Conservation (phyloP, 1,140 invertebrate species). For the Apis laboriosa region DNA sequence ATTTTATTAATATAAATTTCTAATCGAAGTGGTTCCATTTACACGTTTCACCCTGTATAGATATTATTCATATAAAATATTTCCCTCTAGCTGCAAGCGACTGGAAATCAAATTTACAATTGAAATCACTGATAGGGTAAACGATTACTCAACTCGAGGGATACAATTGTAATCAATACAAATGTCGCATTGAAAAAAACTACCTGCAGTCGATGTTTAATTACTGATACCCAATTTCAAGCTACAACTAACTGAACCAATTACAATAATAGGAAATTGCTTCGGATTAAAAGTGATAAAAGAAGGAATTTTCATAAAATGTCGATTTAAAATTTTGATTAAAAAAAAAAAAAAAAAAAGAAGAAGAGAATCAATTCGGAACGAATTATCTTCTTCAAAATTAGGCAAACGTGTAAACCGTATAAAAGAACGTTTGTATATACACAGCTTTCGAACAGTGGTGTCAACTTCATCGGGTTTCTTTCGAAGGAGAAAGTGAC, state of each 20-base stretch:
- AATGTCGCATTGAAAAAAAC: not conserved
- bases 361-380: no score
- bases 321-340: no score
- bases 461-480: not conserved
- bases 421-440: not conserved
- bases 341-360: no score
- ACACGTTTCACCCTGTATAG: no score
- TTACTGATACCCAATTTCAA: not conserved
- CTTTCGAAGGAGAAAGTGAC: not conserved
- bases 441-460: no score
- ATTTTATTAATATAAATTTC: no score
- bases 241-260: not conserved
- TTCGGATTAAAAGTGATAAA: not conserved
- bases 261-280: not conserved
- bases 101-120: slow-evolving; percentile 1
- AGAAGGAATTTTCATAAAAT: not conserved
- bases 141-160: not conserved
- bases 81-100: not conserved
- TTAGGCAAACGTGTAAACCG: not conserved
- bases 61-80: not conserved
- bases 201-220: not conserved
- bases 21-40: no score
- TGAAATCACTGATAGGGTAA: not conserved
- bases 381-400: not conserved
- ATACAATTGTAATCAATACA: not conserved